These are phyloP conservation scores for Cheirogaleus medius DNA, from an alignment of 2,113 vertebrate species.

Conservation along the genomic window DNA sequence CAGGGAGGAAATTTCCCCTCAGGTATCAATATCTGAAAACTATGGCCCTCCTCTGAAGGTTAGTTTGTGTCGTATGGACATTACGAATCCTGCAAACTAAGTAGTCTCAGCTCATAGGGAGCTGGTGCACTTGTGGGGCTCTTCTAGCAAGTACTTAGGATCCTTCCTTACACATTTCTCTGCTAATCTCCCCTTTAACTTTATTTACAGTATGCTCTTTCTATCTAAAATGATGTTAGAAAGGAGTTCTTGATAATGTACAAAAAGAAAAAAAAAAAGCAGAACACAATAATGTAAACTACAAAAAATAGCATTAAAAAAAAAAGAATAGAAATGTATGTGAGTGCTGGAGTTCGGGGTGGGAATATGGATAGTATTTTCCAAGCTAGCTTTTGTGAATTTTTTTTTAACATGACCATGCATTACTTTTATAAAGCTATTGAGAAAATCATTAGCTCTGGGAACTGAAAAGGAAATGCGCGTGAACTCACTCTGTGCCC, in stretches of 20 bases:
- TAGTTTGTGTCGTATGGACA: not conserved
- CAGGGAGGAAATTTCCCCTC: not conserved
- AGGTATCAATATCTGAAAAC: not conserved
- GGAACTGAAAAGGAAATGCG: not conserved
- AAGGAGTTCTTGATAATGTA: not conserved
- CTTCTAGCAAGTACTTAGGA: not conserved
- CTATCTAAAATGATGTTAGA: not conserved
- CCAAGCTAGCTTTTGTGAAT: not conserved
- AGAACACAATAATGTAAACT: not conserved
- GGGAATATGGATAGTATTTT: not conserved
- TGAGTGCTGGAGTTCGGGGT: not conserved
- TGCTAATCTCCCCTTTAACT: not conserved
- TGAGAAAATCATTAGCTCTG: not conserved
- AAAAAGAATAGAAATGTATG: not conserved
- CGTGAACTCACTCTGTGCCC: rapidly evolving
- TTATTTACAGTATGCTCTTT: not conserved
- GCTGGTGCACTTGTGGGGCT: not conserved
- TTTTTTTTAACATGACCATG: not conserved
- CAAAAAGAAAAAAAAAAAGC: not conserved
- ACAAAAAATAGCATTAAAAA: not conserved
- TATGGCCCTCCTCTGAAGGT: not conserved
- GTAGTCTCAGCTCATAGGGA: rapidly evolving
- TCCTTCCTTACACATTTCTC: not conserved
- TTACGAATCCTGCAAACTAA: not conserved
- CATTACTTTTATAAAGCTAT: not conserved